Base-by-base conservation (phyloP, 2,888 invertebrate species). In the Calliopum simillimum region DNA sequence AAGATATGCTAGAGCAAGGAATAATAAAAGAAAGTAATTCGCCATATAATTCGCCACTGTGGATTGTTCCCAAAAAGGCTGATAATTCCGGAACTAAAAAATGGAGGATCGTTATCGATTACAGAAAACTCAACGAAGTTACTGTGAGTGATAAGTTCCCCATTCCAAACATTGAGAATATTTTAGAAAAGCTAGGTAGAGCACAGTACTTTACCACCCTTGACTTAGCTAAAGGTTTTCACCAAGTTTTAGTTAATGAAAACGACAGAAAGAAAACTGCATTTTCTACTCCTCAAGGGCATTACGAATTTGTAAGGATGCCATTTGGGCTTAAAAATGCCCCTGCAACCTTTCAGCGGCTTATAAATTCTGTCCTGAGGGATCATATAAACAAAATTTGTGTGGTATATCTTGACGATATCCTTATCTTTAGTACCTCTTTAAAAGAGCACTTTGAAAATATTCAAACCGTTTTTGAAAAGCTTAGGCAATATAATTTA, bases 401-500 rank as follows among this genome's bases (percentile, higher is more conserved):
- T 8, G 53, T 62, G 41, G 43, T 66, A 44, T 66, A 66, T 43
- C 41, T 66, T n/a, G 66, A 66, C n/a, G 44, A 66, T 53, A 66
- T 66, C 2, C 55, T 66, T 2, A 53, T 68, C n/a, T 62, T 62
- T 62, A 51, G 47, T 11, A 68, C 62, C 13, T 49, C 43, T 16
- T 62, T 68, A 11, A 14, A 53, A 33, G 68, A 68, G 23, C 68
- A 68, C 14, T 8, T 14, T 49, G 14, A 61, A 3, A 68, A 49
- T 43, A 13, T 76, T 2, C 72, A 13, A 21, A 68, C 12, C 67
- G 56, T 55, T 58, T 65, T 76, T 25, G 19, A 64, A 62, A 62
- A n/a, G 23, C 19, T 62, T 23, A 62, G 23, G 19, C 44, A 68
- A 21, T 19, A 25, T 0, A 72, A 75, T 23, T 47, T 76, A 8